Evolutionary conservation across 2,888 invertebrate genomes (phyloP).

Genomic region (Neocrepidodera transversa): DNA sequence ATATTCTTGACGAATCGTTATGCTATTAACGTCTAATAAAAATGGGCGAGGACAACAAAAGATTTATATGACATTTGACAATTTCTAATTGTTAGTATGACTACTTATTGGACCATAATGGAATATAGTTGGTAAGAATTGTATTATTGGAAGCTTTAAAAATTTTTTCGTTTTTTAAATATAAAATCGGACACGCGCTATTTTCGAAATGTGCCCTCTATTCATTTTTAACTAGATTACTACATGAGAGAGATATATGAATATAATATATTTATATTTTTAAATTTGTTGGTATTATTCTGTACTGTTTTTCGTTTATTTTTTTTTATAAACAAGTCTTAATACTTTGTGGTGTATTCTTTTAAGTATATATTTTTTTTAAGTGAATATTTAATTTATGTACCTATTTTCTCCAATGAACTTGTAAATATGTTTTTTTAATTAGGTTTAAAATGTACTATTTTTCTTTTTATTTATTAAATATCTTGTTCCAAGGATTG

Average conservation of each 20-base stretch:
- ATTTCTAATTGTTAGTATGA: too few relatives aligned
- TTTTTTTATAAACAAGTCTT: conserved; percentile 19
- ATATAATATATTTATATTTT: conserved; percentile 19
- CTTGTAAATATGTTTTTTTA: conserved; percentile 41
- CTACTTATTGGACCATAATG: too few relatives aligned
- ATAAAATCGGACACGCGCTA: conserved; percentile 11
- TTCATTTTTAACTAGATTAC: conserved; percentile 16
- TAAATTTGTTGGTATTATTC: conserved; percentile 12
- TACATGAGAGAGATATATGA: conserved; percentile 8
- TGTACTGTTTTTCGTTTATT: conserved; percentile 6
- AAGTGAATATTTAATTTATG: conserved; percentile 35
- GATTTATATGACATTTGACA: too few relatives aligned
- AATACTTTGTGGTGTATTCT: conserved; percentile 32
- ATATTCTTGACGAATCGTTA: too few relatives aligned
- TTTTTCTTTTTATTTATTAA: conserved; percentile 45
- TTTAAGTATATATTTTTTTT: conserved; percentile 27
- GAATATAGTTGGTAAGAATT: not conserved
- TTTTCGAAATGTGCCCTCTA: conserved; percentile 11
- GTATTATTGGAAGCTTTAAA: not conserved
- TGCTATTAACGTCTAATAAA: too few relatives aligned
- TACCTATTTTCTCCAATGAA: conserved; percentile 37
- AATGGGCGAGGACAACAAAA: too few relatives aligned
- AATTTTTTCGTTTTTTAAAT: not conserved
- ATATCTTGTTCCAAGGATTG: conserved; percentile 48
- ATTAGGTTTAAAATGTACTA: conserved; percentile 33